Conservation (phyloP, 2,888 invertebrate genomes). For the Thereva unica region DNA sequence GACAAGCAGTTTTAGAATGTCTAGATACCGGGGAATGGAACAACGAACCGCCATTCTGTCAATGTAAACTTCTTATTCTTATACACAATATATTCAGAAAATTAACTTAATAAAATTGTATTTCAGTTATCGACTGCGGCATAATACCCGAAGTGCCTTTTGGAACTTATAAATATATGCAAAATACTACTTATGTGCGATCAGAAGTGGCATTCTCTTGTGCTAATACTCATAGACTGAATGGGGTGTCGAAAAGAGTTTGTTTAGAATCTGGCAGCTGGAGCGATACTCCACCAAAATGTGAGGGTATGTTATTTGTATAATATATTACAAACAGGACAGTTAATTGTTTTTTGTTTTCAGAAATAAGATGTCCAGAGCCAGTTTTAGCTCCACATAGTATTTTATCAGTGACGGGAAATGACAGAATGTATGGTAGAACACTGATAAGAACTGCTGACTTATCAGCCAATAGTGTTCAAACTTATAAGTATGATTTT, state of each 20-base stretch:
- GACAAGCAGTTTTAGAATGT: conserved; percentile 72
- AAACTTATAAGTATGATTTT: conserved; percentile 69
- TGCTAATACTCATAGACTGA: conserved; percentile 76
- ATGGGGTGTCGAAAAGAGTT: conserved; percentile 71
- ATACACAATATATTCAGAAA: background rate
- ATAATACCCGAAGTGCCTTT: conserved; percentile 78
- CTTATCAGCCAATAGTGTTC: conserved; percentile 67
- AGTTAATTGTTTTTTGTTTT: conserved; percentile 40
- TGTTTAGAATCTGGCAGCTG: conserved; percentile 79
- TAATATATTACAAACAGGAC: background rate
- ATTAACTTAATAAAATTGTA: conserved; percentile 12
- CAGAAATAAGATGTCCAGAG: conserved; percentile 86
- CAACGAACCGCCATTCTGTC: conserved; percentile 77
- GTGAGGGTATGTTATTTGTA: conserved; percentile 63
- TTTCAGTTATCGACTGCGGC: conserved; percentile 84
- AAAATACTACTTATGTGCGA: conserved; percentile 78
- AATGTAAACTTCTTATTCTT: conserved; percentile 66
- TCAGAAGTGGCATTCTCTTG: conserved; percentile 82
- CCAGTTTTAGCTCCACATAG: conserved; percentile 82
- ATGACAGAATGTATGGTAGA: conserved; percentile 86
- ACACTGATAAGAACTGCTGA: conserved; percentile 78
- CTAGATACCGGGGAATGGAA: conserved; percentile 82
- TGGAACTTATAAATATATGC: conserved; percentile 75
- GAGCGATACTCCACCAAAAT: conserved; percentile 83
- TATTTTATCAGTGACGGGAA: conserved; percentile 85